These are phyloP conservation scores for Cariama cristata DNA, from an alignment of 2,113 vertebrate species.

Conservation along the genomic window DNA sequence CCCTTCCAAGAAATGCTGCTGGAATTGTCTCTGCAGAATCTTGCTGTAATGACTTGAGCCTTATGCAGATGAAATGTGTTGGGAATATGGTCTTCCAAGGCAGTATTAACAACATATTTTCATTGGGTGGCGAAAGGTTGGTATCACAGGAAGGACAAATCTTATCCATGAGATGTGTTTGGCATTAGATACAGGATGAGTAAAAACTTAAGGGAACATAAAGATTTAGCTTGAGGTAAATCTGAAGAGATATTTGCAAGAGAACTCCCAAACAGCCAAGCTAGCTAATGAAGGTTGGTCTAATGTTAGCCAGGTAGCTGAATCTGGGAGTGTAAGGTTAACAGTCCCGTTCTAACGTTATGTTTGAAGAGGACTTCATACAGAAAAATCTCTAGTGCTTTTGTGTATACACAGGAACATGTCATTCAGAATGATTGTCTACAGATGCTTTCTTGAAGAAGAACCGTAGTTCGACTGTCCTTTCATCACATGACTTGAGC, in stretches of 20 bases:
- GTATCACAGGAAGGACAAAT: background rate
- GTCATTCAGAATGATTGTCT: accelerated
- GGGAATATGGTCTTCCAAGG: background rate
- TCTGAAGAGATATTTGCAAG: background rate
- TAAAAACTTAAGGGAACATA: background rate
- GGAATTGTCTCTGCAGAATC: background rate
- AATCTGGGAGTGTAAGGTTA: background rate
- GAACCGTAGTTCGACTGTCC: background rate
- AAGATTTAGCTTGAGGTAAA: background rate
- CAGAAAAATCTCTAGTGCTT: background rate
- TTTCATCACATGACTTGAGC: background rate
- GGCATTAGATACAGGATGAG: background rate
- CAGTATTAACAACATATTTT: background rate
- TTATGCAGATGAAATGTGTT: background rate
- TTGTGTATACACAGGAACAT: background rate
- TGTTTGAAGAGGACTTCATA: background rate
- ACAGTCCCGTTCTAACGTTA: background rate
- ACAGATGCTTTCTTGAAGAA: background rate
- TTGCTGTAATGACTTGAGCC: background rate
- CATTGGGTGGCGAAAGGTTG: background rate
- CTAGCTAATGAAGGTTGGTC: background rate
- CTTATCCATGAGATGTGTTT: background rate
- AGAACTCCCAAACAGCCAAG: background rate
- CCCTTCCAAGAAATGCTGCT: background rate
- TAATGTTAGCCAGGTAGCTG: background rate